Percentiles rank a stretch among this genome's conserved stretches.
Evolutionary conservation across 2,113 vertebrate genomes (phyloP).

Genomic region (Lipotes vexillifer): DNA sequence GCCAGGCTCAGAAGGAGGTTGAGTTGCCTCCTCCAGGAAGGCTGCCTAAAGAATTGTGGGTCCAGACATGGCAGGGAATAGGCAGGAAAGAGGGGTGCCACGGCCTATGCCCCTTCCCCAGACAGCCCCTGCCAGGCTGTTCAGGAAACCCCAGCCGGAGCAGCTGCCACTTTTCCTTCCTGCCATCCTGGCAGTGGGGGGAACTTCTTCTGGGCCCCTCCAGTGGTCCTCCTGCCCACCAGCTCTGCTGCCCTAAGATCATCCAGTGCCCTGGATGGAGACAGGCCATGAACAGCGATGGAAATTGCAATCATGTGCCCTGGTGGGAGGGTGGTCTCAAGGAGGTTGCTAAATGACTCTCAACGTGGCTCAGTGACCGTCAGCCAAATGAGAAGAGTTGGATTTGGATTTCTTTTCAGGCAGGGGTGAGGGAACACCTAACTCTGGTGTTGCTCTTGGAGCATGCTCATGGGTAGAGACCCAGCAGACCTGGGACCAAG

Average conservation of each 20-base stretch:
- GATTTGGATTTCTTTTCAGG: fast-evolving
- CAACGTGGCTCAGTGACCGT: fast-evolving
- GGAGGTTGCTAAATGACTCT: neutral
- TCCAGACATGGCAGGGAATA: neutral
- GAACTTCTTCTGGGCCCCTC: neutral
- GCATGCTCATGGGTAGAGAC: fast-evolving
- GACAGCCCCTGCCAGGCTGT: neutral
- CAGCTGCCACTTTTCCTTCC: neutral
- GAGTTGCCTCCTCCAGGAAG: neutral
- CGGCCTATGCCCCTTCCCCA: fast-evolving
- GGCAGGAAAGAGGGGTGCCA: neutral
- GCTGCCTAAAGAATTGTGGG: neutral
- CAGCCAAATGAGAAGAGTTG: neutral
- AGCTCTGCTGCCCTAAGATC: neutral
- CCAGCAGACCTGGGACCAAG: too few species aligned
- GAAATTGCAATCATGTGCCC: neutral
- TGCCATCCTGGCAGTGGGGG: fast-evolving
- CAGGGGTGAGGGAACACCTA: fast-evolving
- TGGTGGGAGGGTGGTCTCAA: too few species aligned
- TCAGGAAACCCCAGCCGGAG: neutral
- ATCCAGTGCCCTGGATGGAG: neutral
- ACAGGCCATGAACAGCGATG: neutral
- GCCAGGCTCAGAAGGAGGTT: neutral
- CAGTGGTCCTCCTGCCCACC: fast-evolving
- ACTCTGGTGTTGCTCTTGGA: neutral